Evolutionary conservation across 2,797 vertebrate genomes (phyloP), one percentile per base, ranked within the genome.

Genomic region (Liasis olivaceus): DNA sequence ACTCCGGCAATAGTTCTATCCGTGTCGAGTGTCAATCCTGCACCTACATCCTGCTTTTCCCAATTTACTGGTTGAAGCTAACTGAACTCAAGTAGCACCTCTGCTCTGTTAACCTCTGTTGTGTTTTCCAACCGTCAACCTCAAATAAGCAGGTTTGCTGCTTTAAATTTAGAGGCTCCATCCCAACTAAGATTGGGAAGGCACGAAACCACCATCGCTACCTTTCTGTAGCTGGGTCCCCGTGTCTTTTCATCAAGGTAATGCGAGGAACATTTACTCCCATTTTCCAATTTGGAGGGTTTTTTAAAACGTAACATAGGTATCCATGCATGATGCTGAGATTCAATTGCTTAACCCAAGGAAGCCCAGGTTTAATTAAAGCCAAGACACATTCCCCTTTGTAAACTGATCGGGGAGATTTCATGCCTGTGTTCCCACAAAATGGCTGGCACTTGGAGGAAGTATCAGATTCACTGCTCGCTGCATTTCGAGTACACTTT

Each of bases 351-450:
- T 7, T 72, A 72, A 72, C 0, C 8, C 5, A 54, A 54, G 51
- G 51, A 54, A 54, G 5, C 51, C 15, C 64, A 14, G 28, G 64
- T n/a, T 28, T 31, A 69, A 69, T 13, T 12, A 31, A 69, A 31
- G 28, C 6, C 12, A 47, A 26, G 1, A 2, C 42, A 13, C 6
- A 24, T 24, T 22, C 7, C 9, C 13, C 24, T 20, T 63, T 63
- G 51, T 15, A 36, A 42, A 36, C 24, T 2, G 0, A 47, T 64
- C 87, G 24, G 31, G 0, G 5, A 31, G 31, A 0, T 31, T 42
- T 72, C 24, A n/a, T 0, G 60, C 42, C 20, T 26, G 0, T 6
- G 3, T 3, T 17, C 47, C 22, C 4, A 0, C 31, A 22, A 24
- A 72, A 72, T 1, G 26, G 64, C 28, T 2, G 12, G 14, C 20